Evolutionary conservation across 2,888 invertebrate species (phyloP).

Genomic region (Oxystoma pomonae): DNA sequence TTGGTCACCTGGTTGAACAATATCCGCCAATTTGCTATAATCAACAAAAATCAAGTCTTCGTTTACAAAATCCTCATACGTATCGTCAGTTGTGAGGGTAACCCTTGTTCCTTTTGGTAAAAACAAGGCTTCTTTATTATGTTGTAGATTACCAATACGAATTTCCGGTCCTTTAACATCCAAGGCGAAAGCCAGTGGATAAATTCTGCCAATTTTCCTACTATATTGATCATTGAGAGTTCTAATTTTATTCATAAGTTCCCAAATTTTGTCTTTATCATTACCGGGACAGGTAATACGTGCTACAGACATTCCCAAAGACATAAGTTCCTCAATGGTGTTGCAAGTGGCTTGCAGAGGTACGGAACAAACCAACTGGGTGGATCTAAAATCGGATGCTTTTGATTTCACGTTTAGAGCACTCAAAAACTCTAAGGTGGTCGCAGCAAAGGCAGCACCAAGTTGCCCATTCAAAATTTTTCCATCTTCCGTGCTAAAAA

Average conservation of each 20-base stretch:
- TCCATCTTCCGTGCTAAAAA: conserved; percentile 37
- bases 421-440: conserved; percentile 51
- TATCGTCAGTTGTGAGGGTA: conserved; percentile 51
- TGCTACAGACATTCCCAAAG: conserved; percentile 54
- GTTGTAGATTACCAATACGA: conserved; percentile 64
- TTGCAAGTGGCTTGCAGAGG: conserved; percentile 37
- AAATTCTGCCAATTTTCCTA: conserved; percentile 55
- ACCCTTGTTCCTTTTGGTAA: conserved; percentile 42
- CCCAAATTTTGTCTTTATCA: conserved; percentile 47
- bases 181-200: conserved; percentile 78
- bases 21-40: conserved; percentile 51
- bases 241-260: conserved; percentile 48
- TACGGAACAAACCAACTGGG: conserved; percentile 55
- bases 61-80: conserved; percentile 54
- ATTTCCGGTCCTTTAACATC: conserved; percentile 88
- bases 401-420: conserved; percentile 48
- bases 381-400: conserved; percentile 50
- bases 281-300: conserved; percentile 47
- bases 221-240: conserved; percentile 56
- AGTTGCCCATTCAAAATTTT: conserved; percentile 51
- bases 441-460: conserved; percentile 48
- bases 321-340: conserved; percentile 50
- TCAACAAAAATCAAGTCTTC: conserved; percentile 54
- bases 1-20: conserved; percentile 50
- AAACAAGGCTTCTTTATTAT: conserved; percentile 26